Evolutionary conservation across 2,113 vertebrate genomes (phyloP).

Genomic region (Cryptomyrus ogoouensis): DNA sequence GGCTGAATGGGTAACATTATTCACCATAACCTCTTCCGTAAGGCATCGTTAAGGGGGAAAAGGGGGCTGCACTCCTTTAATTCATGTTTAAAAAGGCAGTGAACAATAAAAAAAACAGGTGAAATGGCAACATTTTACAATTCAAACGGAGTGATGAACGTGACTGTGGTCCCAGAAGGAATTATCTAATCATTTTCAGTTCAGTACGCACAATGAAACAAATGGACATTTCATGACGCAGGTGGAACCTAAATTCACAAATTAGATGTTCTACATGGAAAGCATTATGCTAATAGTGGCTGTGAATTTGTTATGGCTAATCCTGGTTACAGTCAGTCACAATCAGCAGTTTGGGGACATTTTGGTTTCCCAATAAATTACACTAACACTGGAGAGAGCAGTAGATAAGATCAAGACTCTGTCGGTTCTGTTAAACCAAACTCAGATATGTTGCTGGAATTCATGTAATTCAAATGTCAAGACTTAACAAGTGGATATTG

Average conservation of each 20-base stretch:
- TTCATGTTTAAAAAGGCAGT: not conserved
- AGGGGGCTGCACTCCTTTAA: not conserved
- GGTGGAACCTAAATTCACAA: not conserved
- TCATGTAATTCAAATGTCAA: not conserved
- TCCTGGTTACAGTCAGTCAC: not conserved
- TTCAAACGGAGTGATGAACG: not conserved
- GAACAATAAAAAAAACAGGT: not conserved
- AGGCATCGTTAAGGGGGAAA: not conserved
- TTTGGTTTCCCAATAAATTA: not conserved
- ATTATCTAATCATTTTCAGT: not conserved
- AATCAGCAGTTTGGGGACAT: not conserved
- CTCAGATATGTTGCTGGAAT: not conserved
- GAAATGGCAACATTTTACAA: not conserved
- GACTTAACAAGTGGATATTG: not conserved
- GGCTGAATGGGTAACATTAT: not conserved
- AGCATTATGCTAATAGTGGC: not conserved
- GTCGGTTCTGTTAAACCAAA: not conserved
- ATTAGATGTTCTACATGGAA: not conserved
- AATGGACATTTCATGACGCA: not conserved
- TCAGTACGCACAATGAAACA: not conserved
- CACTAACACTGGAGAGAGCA: not conserved
- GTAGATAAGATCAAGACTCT: not conserved
- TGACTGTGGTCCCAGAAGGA: not conserved
- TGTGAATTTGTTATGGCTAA: not conserved
- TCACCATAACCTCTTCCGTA: not conserved